phyloP scores from a whole-genome alignment of 2,797 vertebrate species.

The Selene dorsalis region DNA sequence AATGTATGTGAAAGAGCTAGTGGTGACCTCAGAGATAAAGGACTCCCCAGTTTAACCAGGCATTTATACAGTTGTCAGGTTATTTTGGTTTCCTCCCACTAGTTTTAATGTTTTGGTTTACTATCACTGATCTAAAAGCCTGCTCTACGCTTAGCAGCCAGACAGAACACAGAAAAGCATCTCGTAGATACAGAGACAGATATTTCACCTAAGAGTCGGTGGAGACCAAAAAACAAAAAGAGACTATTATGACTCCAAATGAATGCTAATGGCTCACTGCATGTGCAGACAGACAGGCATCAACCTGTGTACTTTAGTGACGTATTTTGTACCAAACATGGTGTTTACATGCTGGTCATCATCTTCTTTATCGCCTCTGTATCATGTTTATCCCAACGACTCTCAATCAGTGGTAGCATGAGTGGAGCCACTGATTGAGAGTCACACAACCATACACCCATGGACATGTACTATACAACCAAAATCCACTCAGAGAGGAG shows the following conservation, averaged over 20 bases:
- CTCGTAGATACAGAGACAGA: background rate
- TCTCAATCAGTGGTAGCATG: background rate
- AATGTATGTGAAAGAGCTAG: background rate
- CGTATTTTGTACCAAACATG: background rate
- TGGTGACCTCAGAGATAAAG: background rate
- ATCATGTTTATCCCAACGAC: background rate
- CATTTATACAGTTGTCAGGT: background rate
- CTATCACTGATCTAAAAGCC: background rate
- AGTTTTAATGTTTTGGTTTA: conserved; percentile 6
- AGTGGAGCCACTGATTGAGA: background rate
- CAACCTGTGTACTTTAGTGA: too few relatives aligned
- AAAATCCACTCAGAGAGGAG: background rate
- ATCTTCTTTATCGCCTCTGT: background rate
- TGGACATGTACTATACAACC: background rate
- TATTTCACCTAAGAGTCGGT: background rate
- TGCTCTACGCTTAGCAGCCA: background rate
- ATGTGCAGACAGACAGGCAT: too few relatives aligned
- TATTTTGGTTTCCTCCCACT: background rate
- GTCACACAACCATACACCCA: background rate
- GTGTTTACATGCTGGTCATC: background rate
- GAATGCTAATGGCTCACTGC: too few relatives aligned
- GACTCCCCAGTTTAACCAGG: background rate
- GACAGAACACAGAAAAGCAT: background rate
- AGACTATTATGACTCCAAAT: too few relatives aligned
- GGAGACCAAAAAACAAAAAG: background rate